phyloP scores from a whole-genome alignment of 1,140 invertebrate species.

The Medauroidea extradentata region DNA sequence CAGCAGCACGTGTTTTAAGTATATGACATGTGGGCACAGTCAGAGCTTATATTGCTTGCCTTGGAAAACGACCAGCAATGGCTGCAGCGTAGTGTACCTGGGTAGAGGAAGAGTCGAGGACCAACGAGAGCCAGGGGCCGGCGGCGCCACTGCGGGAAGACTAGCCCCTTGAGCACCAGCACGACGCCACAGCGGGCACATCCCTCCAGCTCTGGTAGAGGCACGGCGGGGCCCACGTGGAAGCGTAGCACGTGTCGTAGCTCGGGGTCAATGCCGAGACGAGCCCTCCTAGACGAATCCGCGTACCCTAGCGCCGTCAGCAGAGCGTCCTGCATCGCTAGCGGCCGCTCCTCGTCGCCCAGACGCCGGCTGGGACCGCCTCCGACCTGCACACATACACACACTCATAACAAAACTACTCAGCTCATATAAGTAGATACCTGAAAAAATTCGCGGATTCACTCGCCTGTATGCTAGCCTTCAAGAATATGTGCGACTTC shows the following conservation, averaged over 20 bases:
- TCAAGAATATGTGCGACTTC: too few species aligned
- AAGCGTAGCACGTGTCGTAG: constrained; percentile 56
- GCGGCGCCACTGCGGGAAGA: constrained; percentile 63
- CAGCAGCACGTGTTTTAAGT: too few species aligned
- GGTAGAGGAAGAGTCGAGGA: constrained; percentile 55
- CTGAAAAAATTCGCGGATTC: too few species aligned
- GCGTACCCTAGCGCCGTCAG: constrained; percentile 54
- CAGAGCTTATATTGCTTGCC: too few species aligned
- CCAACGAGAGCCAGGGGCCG: constrained; percentile 55
- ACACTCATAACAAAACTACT: too few species aligned
- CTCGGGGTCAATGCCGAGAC: constrained; percentile 61
- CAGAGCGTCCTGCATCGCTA: constrained; percentile 59
- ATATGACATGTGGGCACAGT: too few species aligned
- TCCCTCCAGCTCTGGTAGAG: constrained; percentile 41
- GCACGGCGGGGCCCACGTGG: constrained; percentile 53
- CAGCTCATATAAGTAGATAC: too few species aligned
- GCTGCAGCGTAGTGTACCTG: constrained; percentile 46
- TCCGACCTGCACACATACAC: constrained; percentile 44
- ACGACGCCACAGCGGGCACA: constrained; percentile 53
- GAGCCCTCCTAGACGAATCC: constrained; percentile 50
- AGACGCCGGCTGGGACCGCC: constrained; percentile 53
- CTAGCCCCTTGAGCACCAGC: constrained; percentile 60
- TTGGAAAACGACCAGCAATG: too few species aligned
- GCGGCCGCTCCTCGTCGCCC: constrained; percentile 50
- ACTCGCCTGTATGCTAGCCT: too few species aligned